Evolutionary conservation across 2,888 invertebrate species (phyloP).

Genomic region (Emesis furor): DNA sequence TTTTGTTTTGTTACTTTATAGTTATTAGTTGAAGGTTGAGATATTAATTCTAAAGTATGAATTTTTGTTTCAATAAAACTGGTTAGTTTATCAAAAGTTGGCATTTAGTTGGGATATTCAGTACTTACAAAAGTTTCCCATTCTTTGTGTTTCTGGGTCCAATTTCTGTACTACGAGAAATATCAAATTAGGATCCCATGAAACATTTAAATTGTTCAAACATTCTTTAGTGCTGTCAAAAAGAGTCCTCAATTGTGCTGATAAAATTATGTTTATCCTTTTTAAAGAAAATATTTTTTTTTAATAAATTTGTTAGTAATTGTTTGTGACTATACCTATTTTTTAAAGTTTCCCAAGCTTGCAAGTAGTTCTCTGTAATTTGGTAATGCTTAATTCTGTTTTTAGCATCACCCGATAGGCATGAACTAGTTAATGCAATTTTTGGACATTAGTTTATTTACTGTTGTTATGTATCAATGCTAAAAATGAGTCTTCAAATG

Average conservation of each 20-base stretch:
- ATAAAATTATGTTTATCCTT: conserved; percentile 51
- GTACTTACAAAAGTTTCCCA: conserved; percentile 64
- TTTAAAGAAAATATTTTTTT: conserved; percentile 66
- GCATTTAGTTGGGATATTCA: conserved; percentile 43
- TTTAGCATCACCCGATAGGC: conserved; percentile 62
- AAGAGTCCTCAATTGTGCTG: conserved; percentile 63
- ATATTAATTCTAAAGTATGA: conserved; percentile 50
- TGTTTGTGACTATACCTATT: conserved; percentile 69
- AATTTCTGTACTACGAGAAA: too few species aligned
- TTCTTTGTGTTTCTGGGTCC: conserved; percentile 29
- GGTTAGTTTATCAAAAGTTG: conserved; percentile 47
- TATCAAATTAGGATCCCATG: conserved; percentile 71
- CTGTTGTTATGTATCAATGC: neutral
- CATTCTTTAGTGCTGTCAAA: conserved; percentile 59
- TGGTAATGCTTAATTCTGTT: neutral
- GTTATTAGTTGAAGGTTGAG: neutral
- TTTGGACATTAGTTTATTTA: conserved; percentile 55
- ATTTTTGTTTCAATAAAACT: conserved; percentile 57
- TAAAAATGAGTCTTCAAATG: neutral
- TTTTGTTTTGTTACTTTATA: neutral
- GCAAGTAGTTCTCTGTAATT: neutral
- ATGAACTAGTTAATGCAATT: conserved; percentile 63
- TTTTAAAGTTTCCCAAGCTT: conserved; percentile 53
- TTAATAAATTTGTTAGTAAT: conserved; percentile 59
- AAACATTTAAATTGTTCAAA: conserved; percentile 55